Conservation (phyloP, 2,113 vertebrate genomes). For the Verasper variegatus region DNA sequence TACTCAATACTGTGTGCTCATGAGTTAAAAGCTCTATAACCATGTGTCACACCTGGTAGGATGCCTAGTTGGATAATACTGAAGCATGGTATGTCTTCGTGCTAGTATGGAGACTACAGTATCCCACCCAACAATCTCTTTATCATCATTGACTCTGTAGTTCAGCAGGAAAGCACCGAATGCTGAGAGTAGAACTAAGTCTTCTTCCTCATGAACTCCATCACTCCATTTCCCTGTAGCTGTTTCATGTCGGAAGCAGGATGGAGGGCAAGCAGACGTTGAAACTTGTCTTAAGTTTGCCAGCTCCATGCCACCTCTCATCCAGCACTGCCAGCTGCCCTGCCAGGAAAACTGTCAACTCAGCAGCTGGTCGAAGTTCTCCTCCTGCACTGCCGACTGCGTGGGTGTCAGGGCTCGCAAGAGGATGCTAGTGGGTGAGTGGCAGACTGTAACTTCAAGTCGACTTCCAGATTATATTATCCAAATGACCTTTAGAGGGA, state of each 20-base stretch:
- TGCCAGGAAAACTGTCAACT: constrained; percentile 98
- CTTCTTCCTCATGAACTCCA: background rate
- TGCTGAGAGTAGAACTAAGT: background rate
- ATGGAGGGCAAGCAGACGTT: constrained; percentile 89
- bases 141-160: background rate
- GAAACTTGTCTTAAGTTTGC: constrained; percentile 88
- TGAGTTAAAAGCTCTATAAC: too few species aligned
- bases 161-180: background rate
- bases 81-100: too few species aligned
- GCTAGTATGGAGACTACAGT: too few species aligned
- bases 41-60: too few species aligned
- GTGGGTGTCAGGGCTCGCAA: constrained; percentile 93
- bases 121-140: background rate
- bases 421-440: constrained; percentile 90
- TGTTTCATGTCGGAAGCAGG: constrained; percentile 94
- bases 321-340: constrained; percentile 92
- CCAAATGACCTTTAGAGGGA: background rate
- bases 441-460: background rate
- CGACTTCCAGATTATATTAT: background rate
- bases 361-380: constrained; percentile 96
- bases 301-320: constrained; percentile 89
- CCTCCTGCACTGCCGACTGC: constrained; percentile 92
- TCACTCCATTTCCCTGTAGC: constrained; percentile 77
- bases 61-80: too few species aligned
- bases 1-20: too few species aligned